Percentiles rank a stretch among this genome's conserved stretches.
These are phyloP conservation scores for Oscheius myriophilus DNA, from an alignment of 2,888 invertebrate genomes.

Conservation along the genomic window DNA sequence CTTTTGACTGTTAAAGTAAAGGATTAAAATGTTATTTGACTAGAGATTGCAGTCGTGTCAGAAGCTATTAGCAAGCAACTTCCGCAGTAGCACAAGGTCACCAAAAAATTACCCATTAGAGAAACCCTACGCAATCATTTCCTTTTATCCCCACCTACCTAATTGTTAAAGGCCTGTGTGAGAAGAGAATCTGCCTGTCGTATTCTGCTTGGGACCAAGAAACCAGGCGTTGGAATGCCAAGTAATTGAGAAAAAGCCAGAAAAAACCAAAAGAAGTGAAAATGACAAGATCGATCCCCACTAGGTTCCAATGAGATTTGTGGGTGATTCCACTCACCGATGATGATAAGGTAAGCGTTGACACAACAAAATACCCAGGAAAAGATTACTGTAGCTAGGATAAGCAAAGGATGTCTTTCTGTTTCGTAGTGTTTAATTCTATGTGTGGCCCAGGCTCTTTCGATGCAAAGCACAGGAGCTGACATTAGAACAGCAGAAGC, in stretches of 20 bases:
- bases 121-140: too few species aligned
- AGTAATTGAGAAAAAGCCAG: slow-evolving; percentile 5
- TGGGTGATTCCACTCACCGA: neutral
- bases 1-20: too few species aligned
- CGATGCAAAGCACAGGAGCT: slow-evolving; percentile 12
- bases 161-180: neutral
- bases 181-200: slow-evolving; percentile 3
- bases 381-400: slow-evolving; percentile 2
- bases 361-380: slow-evolving; percentile 7
- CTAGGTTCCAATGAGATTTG: neutral
- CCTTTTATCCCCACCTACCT: too few species aligned
- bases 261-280: slow-evolving; percentile 6
- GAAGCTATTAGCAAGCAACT: too few species aligned
- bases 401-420: slow-evolving; percentile 7
- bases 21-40: too few species aligned
- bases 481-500: slow-evolving; percentile 21
- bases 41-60: too few species aligned
- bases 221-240: slow-evolving; percentile 10
- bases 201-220: slow-evolving; percentile 19
- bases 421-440: slow-evolving; percentile 24
- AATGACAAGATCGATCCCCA: slow-evolving; percentile 1
- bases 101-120: too few species aligned
- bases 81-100: too few species aligned
- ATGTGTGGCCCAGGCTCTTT: slow-evolving; percentile 20
- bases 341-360: slow-evolving; percentile 16